Evolutionary conservation across 2,797 vertebrate genomes (phyloP).

Genomic region (Emys orbicularis): DNA sequence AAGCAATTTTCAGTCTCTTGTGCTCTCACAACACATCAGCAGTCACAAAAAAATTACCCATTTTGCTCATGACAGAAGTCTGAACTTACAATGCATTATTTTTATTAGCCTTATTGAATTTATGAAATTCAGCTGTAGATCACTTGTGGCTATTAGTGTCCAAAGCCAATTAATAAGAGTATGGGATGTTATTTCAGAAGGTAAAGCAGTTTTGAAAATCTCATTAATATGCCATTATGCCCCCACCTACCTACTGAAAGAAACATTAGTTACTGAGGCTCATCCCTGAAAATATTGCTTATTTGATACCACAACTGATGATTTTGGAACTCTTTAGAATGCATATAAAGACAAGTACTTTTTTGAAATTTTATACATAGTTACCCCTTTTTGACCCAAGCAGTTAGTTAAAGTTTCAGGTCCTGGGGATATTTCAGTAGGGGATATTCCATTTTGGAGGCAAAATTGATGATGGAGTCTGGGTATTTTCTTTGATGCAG

Average conservation of each 20-base stretch:
- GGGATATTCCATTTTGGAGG: background rate
- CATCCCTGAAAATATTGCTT: background rate
- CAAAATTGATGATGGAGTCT: background rate
- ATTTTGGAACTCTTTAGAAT: background rate
- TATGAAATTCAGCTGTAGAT: conserved; percentile 23
- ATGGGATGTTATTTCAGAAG: conserved; percentile 19
- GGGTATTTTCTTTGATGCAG: background rate
- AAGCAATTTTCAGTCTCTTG: conserved; percentile 24
- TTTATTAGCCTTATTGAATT: background rate
- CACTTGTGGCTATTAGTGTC: background rate
- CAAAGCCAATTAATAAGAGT: background rate
- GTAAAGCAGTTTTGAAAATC: background rate
- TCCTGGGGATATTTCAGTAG: background rate
- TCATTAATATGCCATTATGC: background rate
- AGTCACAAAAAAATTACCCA: conserved; percentile 31
- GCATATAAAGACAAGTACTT: background rate
- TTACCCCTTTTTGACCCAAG: background rate
- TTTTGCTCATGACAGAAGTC: conserved; percentile 47
- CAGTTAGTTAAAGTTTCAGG: background rate
- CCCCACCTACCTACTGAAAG: background rate
- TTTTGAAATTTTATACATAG: background rate
- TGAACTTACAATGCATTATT: conserved; percentile 35
- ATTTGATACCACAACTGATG: background rate
- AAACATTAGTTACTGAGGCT: background rate
- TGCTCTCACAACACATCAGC: conserved; percentile 9